Conservation (phyloP, 2,888 invertebrate genomes). For the Dasypolia templi region DNA sequence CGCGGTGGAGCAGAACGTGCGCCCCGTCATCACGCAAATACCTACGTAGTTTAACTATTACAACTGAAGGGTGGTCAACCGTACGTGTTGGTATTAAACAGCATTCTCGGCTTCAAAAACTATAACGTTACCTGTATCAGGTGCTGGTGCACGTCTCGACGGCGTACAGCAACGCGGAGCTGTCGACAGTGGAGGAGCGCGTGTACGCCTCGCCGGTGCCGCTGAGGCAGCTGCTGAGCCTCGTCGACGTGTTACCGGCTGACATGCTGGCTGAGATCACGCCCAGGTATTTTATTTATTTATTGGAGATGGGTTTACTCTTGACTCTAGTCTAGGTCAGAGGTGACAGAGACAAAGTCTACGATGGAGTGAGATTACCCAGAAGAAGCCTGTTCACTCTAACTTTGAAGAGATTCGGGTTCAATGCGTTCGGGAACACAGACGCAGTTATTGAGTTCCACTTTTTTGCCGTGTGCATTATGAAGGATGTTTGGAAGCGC, state of each 20-base stretch:
- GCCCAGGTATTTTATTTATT: too few relatives aligned
- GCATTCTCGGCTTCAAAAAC: not conserved
- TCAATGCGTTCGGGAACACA: too few relatives aligned
- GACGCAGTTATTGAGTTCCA: too few relatives aligned
- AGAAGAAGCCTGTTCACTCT: not conserved
- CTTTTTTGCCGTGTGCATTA: too few relatives aligned
- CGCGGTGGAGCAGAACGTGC: slow-evolving; percentile 94
- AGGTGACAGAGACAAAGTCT: too few relatives aligned
- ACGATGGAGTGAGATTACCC: too few relatives aligned
- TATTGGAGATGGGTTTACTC: too few relatives aligned
- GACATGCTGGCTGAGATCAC: slow-evolving; percentile 89
- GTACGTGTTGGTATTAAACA: not conserved
- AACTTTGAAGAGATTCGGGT: too few relatives aligned
- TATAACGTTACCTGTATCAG: slow-evolving; percentile 73
- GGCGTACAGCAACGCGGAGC: slow-evolving; percentile 95
- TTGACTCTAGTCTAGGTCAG: too few relatives aligned
- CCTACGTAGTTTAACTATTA: too few relatives aligned
- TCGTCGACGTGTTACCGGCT: slow-evolving; percentile 91
- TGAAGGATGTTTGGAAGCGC: too few relatives aligned
- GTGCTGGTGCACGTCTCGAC: slow-evolving; percentile 96
- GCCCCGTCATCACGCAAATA: slow-evolving; percentile 92
- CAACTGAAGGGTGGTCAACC: not conserved
- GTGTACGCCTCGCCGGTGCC: slow-evolving; percentile 92
- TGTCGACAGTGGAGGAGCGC: slow-evolving; percentile 92
- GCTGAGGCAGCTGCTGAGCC: slow-evolving; percentile 91